Evolutionary conservation across 2,888 invertebrate genomes (phyloP), one percentile per base, ranked within the genome.

Genomic region (Eremobia ochroleuca): DNA sequence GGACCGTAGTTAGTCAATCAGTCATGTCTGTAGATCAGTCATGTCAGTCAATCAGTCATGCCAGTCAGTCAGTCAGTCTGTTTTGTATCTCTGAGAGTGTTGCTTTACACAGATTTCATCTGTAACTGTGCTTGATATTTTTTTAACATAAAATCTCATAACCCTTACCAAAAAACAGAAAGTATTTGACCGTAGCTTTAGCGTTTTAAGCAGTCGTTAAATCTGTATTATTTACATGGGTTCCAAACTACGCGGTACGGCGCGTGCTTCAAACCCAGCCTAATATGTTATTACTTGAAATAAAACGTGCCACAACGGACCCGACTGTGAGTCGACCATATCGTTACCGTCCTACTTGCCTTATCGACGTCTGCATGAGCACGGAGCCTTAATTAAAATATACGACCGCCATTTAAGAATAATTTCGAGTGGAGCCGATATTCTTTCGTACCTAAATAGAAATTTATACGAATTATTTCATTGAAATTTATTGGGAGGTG

Each of bases 221-320:
- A 87, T 90, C 90, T 93, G 92, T 95, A 95, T 94, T 96, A 96
- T 96, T 96, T 96, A 93, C 94, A 91, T 92, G 92, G 86, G 89
- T 87, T 88, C 92, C 88, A 92, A 94, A 93, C 93, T 92, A 92
- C 88, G 90, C 89, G 87, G 83, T 79, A 80, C 77, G 87, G 91
- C 92, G 92, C 93, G 92, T 92, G 93, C 94, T 91, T 86, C 88
- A 81, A 89, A 91, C 90, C 86, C 89, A 88, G 86, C 90, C 93
- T 95, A 95, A 96, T 96, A 93, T 95, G 95, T 95, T 96, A 95
- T 95, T 95, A 96, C 92, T 94, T 93, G 95, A 94, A 95, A 96
- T 96, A 96, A 95, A 95, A 94, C 93, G 90, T 86, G 92, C 90
- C 89, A 82, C 93, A 90, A 88, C 90, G 90, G 87, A 87, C 90